These are phyloP conservation scores for Edolisoma coerulescens DNA, from an alignment of 2,113 vertebrate species.

Conservation along the genomic window DNA sequence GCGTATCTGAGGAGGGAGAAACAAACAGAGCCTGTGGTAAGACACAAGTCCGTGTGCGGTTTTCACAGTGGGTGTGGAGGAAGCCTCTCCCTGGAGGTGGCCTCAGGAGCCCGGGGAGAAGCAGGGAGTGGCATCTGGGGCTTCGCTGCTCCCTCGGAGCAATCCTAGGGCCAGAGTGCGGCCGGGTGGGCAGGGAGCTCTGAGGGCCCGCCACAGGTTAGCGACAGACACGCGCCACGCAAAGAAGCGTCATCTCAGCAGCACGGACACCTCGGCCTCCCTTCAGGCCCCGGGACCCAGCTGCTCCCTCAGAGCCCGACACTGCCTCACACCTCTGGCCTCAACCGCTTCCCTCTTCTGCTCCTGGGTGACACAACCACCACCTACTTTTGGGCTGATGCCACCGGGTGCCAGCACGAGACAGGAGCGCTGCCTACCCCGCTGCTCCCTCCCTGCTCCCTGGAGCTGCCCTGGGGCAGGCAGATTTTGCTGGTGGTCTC, in stretches of 20 bases:
- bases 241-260: neutral
- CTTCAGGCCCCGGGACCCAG: neutral
- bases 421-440: neutral
- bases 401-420: neutral
- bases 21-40: neutral
- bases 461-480: neutral
- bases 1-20: neutral
- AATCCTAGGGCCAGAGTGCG: neutral
- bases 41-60: fast-evolving
- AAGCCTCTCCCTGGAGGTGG: neutral
- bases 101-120: neutral
- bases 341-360: neutral
- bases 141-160: neutral
- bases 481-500: neutral
- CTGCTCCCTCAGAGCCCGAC: neutral
- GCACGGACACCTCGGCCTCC: fast-evolving
- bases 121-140: neutral
- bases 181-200: neutral
- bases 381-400: neutral
- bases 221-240: fast-evolving
- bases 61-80: neutral
- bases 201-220: neutral
- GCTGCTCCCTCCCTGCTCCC: neutral
- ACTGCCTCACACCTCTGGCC: neutral
- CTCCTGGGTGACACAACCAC: neutral